These are phyloP conservation scores for Schizopygopsis malacanthus DNA, from an alignment of 2,797 vertebrate species.

Conservation along the genomic window DNA sequence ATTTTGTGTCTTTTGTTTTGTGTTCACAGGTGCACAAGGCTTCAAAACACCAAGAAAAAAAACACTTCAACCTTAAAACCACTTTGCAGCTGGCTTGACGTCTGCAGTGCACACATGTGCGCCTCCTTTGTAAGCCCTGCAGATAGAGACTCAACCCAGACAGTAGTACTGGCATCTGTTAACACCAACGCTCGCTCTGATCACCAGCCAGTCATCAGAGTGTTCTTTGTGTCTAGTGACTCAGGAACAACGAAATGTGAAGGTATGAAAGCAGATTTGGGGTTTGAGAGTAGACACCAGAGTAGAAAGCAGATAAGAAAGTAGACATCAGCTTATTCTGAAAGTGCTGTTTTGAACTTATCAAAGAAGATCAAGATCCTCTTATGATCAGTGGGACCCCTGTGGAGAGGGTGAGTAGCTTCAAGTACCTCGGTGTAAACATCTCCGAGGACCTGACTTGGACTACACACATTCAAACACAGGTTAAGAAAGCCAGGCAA, in stretches of 20 bases:
- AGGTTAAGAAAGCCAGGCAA: too few species aligned
- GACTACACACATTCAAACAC: too few species aligned
- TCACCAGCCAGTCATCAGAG: slow-evolving; percentile 24
- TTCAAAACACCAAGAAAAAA: slow-evolving; percentile 35
- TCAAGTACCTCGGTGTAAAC: too few species aligned
- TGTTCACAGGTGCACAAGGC: slow-evolving; percentile 49
- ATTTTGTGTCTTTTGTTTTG: slow-evolving; percentile 17
- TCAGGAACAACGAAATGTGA: not conserved
- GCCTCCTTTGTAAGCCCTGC: slow-evolving; percentile 27
- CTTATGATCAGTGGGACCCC: too few species aligned
- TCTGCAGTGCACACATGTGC: slow-evolving; percentile 24
- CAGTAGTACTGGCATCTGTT: slow-evolving; percentile 48
- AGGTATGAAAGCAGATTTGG: slow-evolving; percentile 3
- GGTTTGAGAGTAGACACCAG: not conserved
- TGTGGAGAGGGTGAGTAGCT: too few species aligned
- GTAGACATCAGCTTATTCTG: not conserved
- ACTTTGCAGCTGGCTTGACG: slow-evolving; percentile 42
- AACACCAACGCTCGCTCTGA: slow-evolving; percentile 23
- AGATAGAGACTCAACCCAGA: slow-evolving; percentile 43
- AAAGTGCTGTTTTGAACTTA: slow-evolving; percentile 23
- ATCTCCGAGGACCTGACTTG: too few species aligned
- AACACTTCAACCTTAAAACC: slow-evolving; percentile 33
- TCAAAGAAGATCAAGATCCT: too few species aligned
- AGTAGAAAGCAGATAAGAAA: not conserved
- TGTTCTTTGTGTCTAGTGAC: slow-evolving; percentile 30